These are phyloP conservation scores for Syngnathus typhle DNA, from an alignment of 2,113 vertebrate species.

Conservation along the genomic window DNA sequence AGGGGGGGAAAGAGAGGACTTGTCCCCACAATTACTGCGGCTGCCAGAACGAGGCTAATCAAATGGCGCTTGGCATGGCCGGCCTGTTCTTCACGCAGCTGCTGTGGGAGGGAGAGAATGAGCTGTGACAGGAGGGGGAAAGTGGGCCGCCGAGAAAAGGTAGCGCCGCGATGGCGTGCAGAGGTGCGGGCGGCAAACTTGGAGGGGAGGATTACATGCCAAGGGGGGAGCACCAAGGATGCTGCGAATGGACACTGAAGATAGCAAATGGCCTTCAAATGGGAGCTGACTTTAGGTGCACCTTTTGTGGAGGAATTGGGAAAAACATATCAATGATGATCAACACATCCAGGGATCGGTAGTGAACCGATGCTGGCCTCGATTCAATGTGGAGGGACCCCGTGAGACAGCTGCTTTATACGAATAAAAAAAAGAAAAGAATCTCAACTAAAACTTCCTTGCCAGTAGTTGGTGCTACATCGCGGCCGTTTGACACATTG, in stretches of 20 bases:
- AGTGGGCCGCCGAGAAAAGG: constrained; percentile 18
- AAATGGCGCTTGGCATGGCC: constrained; percentile 62
- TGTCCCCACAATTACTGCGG: constrained; percentile 53
- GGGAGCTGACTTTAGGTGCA: too few relatives aligned
- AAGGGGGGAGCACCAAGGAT: not conserved
- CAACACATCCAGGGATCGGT: too few relatives aligned
- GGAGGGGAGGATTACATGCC: constrained; percentile 17
- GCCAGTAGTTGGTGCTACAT: too few relatives aligned
- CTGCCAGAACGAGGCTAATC: constrained; percentile 60
- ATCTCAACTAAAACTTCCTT: too few relatives aligned
- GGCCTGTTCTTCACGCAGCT: constrained; percentile 51
- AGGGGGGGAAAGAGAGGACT: constrained; percentile 30
- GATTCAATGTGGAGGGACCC: too few relatives aligned
- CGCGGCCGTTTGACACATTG: too few relatives aligned
- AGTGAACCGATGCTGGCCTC: too few relatives aligned
- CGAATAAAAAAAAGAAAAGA: too few relatives aligned
- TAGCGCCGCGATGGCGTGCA: not conserved
- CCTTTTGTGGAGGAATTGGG: too few relatives aligned
- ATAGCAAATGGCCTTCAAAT: too few relatives aligned
- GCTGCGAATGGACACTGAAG: not conserved
- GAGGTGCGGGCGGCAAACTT: constrained; percentile 1
- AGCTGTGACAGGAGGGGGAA: constrained; percentile 47
- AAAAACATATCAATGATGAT: too few relatives aligned
- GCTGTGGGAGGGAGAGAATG: constrained; percentile 53
- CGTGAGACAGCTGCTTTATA: too few relatives aligned